Percentiles rank a stretch among this genome's conserved stretches.
These are phyloP conservation scores for Martes martes DNA, from an alignment of 2,113 vertebrate species.

Conservation along the genomic window DNA sequence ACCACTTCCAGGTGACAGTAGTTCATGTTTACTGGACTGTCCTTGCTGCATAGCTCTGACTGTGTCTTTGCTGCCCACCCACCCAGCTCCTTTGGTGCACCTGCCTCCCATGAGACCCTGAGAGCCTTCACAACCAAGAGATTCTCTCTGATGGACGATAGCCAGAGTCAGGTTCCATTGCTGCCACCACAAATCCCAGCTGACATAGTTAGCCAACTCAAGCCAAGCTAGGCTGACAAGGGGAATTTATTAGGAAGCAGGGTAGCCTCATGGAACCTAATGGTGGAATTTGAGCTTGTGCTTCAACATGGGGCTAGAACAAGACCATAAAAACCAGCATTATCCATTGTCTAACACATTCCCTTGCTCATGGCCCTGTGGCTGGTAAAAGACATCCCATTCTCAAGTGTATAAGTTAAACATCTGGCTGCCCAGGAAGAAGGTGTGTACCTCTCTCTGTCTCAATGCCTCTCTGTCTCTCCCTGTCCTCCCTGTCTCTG, in stretches of 20 bases:
- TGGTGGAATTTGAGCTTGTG: not conserved
- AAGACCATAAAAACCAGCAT: not conserved
- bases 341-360: not conserved
- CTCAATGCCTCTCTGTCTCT: not conserved
- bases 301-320: not conserved
- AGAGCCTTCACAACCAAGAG: not conserved
- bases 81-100: no score
- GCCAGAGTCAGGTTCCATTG: not conserved
- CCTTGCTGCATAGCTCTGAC: not conserved
- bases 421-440: not conserved
- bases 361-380: not conserved
- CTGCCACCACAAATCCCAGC: not conserved
- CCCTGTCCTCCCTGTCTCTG: not conserved
- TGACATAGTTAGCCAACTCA: not conserved
- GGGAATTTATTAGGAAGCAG: not conserved
- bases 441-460: not conserved
- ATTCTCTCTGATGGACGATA: not conserved
- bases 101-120: not conserved
- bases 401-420: not conserved
- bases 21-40: not conserved
- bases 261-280: not conserved
- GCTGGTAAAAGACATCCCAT: not conserved
- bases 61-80: not conserved
- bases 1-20: no score
- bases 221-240: not conserved